Base-by-base conservation (phyloP, 2,888 invertebrate species). In the Zaprionus lineosus region DNA sequence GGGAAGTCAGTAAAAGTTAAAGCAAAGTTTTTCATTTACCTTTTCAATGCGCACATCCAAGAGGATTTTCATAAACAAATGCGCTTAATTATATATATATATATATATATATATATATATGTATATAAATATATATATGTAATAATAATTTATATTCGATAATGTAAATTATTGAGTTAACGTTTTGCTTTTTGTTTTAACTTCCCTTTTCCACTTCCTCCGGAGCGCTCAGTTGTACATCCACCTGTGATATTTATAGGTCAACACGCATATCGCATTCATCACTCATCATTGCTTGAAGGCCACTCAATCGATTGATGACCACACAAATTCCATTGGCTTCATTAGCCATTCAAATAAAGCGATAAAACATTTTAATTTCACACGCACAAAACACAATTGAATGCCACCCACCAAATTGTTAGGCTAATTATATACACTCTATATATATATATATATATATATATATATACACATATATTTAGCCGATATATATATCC, bases 311-410 rank as follows among this genome's bases (percentile, higher is more conserved):
- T 56, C 55, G 52, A 60, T 56, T 37, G 43, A 15, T 31, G 48
- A 41, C 57, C 65, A 50, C 53, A 46, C n/a, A 37, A 46, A 55
- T 72, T 55, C 36, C 55, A 33, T 31, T 34, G 37, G 29, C 34
- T 41, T 43, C 31, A 59, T 65, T 50, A 50, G 53, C 39, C 36
- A 53, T 51, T 67, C 29, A 53, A 57, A 37, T 52, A 50, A 47
- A 37, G 50, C 16, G 18, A 53, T 46, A 56, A 55, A 53, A 34
- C 28, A 56, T 55, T 59, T 36, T 11, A 26, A 37, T 46, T 71
- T 79, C 56, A 74, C 75, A 71, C 75, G 83, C 75, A 70, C 44
- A 15, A 37, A 29, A 29, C 28, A n/a, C 15, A 44, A 33, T 34
- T 60, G 4, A 24, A 28, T 39, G 43, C 18, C 18, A 4, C n/a